Evolutionary conservation across 2,888 invertebrate species (phyloP), one percentile per base, ranked within the genome.

Genomic region (Chymomyza amoena): DNA sequence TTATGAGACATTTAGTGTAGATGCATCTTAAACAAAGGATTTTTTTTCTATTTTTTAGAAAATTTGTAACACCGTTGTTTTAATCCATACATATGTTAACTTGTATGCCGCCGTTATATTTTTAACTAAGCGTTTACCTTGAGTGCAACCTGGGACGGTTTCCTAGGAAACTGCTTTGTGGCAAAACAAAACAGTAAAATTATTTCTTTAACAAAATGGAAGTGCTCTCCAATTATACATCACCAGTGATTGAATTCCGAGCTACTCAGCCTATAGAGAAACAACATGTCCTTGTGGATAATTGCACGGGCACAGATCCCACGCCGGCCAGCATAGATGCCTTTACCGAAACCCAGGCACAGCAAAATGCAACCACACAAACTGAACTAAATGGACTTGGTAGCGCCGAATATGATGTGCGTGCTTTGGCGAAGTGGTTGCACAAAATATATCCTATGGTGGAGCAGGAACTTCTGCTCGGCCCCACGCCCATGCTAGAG

Each of bases 181-280:
- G 6, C 18, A 4, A n/a, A 10, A 59, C 39, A 64, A 54, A 67
- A 66, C 70, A 73, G 6, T 36, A 4, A 5, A 15, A n/a, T 4
- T 39, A 5, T 4, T n/a, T 39, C 18, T 0, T 0, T 13, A 3
- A 7, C 4, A 64, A 36, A 18, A 91, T 91, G 91, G 92, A 90
- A 62, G 93, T 93, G 82, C 92, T 93, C 70, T 90, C 90, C 52
- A 90, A 92, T 66, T 92, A 91, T 79, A 91, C 91, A 36, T 91
- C 91, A 13, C 92, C 92, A 54, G 91, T 92, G 66, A 90, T 93
- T 20, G 93, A 93, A 63, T 93, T 93, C 85, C 91, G 90, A 65
- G 92, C 93, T 0, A 90, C 91, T 45, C 92, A 92, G 89, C 91
- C 90, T 69, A 80, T 90, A 7, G 92, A 91, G 73, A 92, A 90